Conservation (phyloP, 2,797 vertebrate species). For the Pipistrellus pipistrellus region DNA sequence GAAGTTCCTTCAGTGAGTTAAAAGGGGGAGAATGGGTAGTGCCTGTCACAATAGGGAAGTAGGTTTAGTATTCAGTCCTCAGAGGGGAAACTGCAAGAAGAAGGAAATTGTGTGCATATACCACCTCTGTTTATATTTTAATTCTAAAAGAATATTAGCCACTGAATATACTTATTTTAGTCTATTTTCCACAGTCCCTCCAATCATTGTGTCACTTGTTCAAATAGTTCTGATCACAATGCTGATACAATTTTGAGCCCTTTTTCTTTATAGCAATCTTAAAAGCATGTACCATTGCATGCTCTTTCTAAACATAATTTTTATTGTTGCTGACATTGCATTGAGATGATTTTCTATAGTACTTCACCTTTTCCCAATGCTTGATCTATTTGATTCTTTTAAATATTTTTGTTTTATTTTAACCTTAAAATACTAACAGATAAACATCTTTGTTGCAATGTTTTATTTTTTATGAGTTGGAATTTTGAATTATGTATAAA, state of each 20-base stretch:
- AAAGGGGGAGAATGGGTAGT: neutral
- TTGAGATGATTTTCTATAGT: slow-evolving; percentile 23
- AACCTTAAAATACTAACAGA: slow-evolving; percentile 53
- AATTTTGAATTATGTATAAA: slow-evolving; percentile 67
- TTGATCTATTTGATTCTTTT: slow-evolving; percentile 48
- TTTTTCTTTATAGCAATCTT: slow-evolving; percentile 27
- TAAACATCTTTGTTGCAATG: slow-evolving; percentile 49
- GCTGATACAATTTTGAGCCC: neutral
- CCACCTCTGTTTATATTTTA: slow-evolving; percentile 35
- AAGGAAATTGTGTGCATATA: neutral
- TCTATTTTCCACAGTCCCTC: neutral
- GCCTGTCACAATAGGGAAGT: neutral
- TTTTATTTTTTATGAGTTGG: slow-evolving; percentile 32
- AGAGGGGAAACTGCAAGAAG: slow-evolving; percentile 11
- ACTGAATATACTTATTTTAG: slow-evolving; percentile 36
- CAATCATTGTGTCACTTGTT: neutral
- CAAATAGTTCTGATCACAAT: neutral
- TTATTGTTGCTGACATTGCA: slow-evolving; percentile 39
- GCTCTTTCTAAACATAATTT: slow-evolving; percentile 26
- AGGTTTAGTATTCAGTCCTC: neutral
- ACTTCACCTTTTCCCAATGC: slow-evolving; percentile 12
- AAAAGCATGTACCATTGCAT: slow-evolving; percentile 9
- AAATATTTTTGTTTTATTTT: slow-evolving; percentile 66
- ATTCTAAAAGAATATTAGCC: neutral
- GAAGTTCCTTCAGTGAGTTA: neutral